Evolutionary conservation across 2,888 invertebrate genomes (phyloP), one percentile per base, ranked within the genome.

Genomic region (Ormyrus pomaceus): DNA sequence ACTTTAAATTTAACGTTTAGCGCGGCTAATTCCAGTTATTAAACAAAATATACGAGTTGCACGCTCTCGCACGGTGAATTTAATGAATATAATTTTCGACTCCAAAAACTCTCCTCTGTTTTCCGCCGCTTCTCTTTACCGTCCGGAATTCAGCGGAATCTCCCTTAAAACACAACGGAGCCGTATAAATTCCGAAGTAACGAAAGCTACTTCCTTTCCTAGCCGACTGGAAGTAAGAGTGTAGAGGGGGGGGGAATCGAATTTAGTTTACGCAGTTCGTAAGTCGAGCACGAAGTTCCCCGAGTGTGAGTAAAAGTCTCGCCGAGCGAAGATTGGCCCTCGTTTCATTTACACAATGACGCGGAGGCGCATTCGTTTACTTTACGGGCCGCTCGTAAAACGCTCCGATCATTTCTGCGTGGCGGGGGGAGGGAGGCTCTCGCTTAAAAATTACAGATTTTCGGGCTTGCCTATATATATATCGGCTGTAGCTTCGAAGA

Each of bases 181-280:
- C 34, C 34, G 34, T 34, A 34, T 34, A 34, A 34, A 55, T 68
- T 10, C 53, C 50, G 51, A 68, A 55, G 55, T 53, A 68, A 53
- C 13, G 19, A 34, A 55, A 34, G 53, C 10, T 68, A 68, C 51
- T 68, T 19, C 11, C 59, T 46, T 70, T 70, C 58, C 58, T 50
- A 56, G 48, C 19, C 0, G 3, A 53, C 4, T 34, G 34, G 11
- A 66, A 66, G 51, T 66, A 66, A 53, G 10, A 66, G 4, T 34
- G 34, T 0, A 34, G 34, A 4, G 34, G 34, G 34, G 34, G 45
- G 48, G 8, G 5, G 66, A 75, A 75, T 68, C 46, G 68, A 75
- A 75, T 75, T 75, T 61, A 75, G 59, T 75, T 68, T 68, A 68
- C 75, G 68, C 61, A 75, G 58, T 64, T 64, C 77, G 68, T 61